phyloP scores from a whole-genome alignment of 2,888 invertebrate species.

The Gortyna flavago region DNA sequence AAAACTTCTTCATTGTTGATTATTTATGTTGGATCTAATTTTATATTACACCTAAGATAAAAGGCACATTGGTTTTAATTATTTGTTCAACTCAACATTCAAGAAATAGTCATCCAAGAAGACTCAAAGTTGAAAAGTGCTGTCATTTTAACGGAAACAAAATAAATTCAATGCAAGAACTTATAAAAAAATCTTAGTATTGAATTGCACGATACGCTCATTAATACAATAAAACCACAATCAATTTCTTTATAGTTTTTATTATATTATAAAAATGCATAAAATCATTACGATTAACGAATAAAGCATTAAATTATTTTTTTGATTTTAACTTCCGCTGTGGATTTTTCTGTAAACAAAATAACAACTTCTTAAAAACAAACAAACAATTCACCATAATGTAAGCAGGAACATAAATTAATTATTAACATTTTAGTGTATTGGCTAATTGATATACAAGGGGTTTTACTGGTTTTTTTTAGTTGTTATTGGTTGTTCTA shows the following conservation, averaged over 20 bases:
- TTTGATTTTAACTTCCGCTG: constrained; percentile 18
- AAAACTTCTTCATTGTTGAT: constrained; percentile 83
- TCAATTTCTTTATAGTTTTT: not conserved
- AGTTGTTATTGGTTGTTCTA: no score
- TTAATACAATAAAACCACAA: not conserved
- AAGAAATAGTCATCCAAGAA: constrained; percentile 8
- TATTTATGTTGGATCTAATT: constrained; percentile 5
- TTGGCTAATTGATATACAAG: no score
- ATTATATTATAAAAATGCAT: not conserved
- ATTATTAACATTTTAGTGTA: not conserved
- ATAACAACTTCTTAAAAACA: not conserved
- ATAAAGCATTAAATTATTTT: not conserved
- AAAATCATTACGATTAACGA: not conserved
- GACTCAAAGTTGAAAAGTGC: constrained; percentile 30
- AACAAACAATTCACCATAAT: not conserved
- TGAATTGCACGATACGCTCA: not conserved
- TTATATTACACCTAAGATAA: constrained; percentile 23
- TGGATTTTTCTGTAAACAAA: constrained; percentile 1
- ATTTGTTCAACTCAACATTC: constrained; percentile 5
- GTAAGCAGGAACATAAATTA: not conserved
- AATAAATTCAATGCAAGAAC: constrained; percentile 25
- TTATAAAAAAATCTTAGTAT: not conserved
- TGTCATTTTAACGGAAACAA: constrained; percentile 54
- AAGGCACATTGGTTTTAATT: constrained; percentile 24
- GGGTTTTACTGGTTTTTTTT: no score